phyloP scores from a whole-genome alignment of 2,113 vertebrate genomes.

The Chaenogobius annularis region DNA sequence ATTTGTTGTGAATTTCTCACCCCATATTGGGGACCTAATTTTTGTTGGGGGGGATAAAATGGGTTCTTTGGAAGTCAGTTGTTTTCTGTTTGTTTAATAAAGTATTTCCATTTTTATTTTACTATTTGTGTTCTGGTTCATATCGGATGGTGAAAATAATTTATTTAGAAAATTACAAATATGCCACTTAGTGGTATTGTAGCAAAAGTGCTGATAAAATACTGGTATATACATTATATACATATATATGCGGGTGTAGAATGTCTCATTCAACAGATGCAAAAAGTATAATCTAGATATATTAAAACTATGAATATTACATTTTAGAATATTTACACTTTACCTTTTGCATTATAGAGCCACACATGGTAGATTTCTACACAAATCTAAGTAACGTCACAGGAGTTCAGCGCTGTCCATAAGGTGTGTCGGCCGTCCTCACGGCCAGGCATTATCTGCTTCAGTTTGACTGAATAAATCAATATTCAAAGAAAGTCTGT shows the following conservation, averaged over 20 bases:
- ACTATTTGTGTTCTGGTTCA: constrained; percentile 47
- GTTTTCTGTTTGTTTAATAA: constrained; percentile 79
- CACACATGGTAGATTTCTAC: constrained; percentile 20
- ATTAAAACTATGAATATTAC: no score
- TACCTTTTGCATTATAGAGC: constrained; percentile 10
- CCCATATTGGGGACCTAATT: constrained; percentile 82
- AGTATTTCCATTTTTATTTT: constrained; percentile 72
- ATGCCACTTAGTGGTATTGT: constrained; percentile 29
- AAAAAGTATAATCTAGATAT: no score
- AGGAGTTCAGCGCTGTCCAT: not conserved
- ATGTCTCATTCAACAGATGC: not conserved
- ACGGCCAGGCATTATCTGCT: constrained; percentile 17
- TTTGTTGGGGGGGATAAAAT: constrained; percentile 22
- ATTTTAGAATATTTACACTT: not conserved
- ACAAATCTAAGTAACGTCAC: not conserved
- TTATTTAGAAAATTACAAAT: constrained; percentile 74
- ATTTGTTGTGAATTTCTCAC: constrained; percentile 73
- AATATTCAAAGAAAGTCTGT: constrained; percentile 2
- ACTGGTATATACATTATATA: constrained; percentile 14
- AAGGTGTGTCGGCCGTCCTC: constrained; percentile 11
- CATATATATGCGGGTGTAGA: constrained; percentile 18
- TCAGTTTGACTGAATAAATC: not conserved
- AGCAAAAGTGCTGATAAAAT: constrained; percentile 7
- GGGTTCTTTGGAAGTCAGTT: constrained; percentile 59
- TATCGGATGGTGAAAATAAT: constrained; percentile 71